phyloP scores from a whole-genome alignment of 1,140 invertebrate species.

The Brachionus paranguensis region DNA sequence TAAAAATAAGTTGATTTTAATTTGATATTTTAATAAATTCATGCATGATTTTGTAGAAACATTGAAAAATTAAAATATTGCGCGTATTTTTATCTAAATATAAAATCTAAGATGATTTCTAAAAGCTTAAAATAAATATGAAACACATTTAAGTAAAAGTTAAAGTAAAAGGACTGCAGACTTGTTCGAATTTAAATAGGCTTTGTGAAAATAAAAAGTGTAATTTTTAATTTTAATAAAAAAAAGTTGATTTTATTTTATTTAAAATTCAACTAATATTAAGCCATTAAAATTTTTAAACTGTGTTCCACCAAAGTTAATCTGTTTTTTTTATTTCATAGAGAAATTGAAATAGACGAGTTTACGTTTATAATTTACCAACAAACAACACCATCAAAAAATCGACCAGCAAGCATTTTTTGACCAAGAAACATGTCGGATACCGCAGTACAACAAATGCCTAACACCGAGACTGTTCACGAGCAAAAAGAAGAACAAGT shows the following conservation, averaged over 20 bases:
- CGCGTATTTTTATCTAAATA: neutral
- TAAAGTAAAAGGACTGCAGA: neutral
- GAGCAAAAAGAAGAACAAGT: neutral
- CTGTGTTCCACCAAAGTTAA: neutral
- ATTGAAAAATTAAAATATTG: neutral
- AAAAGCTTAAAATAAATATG: neutral
- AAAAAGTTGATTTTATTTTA: neutral
- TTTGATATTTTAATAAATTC: neutral
- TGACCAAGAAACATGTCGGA: slow-evolving; percentile 6
- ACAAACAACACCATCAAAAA: neutral
- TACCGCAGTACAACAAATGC: neutral
- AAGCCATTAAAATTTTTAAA: neutral
- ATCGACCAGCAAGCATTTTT: slow-evolving; percentile 17
- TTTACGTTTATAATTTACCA: neutral
- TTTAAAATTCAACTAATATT: too few relatives aligned
- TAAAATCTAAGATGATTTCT: neutral
- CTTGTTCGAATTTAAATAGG: neutral
- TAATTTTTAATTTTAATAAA: neutral
- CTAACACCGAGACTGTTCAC: neutral
- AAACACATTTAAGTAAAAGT: neutral
- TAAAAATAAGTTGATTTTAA: too few relatives aligned
- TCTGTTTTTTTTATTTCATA: neutral
- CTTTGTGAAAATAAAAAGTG: neutral
- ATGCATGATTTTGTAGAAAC: neutral
- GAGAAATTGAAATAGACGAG: neutral